Conservation (phyloP, 2,797 vertebrate genomes). For the Spinus olivaceus region DNA sequence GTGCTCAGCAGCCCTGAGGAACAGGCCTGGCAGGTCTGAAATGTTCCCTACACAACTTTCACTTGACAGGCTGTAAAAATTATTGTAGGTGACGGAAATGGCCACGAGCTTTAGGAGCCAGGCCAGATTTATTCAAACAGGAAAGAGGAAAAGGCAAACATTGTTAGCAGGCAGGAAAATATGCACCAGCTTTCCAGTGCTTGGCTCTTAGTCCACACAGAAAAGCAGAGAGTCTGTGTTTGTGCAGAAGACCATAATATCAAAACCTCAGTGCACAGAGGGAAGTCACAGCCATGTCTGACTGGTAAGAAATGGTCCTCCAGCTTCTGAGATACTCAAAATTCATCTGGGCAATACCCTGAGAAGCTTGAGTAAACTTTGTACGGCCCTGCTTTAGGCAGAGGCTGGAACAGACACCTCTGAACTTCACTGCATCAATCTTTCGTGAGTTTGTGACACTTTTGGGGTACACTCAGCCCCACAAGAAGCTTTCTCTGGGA, state of each 20-base stretch:
- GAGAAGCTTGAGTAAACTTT: background rate
- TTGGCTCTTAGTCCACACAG: background rate
- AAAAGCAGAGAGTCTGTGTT: background rate
- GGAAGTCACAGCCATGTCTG: background rate
- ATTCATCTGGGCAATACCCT: background rate
- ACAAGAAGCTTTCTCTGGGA: background rate
- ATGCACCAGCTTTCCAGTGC: background rate
- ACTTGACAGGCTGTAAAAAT: background rate
- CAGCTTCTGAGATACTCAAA: background rate
- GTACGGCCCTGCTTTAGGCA: background rate
- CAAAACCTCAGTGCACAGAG: background rate
- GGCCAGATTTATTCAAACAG: background rate
- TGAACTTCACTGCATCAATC: background rate
- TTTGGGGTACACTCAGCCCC: background rate
- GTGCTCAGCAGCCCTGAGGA: background rate
- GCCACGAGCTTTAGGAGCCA: background rate
- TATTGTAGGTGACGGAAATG: background rate
- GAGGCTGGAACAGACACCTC: background rate
- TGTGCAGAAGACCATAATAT: background rate
- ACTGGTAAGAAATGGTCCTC: background rate
- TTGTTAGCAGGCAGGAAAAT: background rate
- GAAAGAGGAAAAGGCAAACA: constrained; percentile 37
- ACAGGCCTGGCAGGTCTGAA: background rate
- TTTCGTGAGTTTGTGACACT: background rate
- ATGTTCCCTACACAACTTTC: background rate